Percentiles rank a stretch among this genome's conserved stretches.
Evolutionary conservation across 2,797 vertebrate genomes (phyloP).

Genomic region (Valencia hispanica): DNA sequence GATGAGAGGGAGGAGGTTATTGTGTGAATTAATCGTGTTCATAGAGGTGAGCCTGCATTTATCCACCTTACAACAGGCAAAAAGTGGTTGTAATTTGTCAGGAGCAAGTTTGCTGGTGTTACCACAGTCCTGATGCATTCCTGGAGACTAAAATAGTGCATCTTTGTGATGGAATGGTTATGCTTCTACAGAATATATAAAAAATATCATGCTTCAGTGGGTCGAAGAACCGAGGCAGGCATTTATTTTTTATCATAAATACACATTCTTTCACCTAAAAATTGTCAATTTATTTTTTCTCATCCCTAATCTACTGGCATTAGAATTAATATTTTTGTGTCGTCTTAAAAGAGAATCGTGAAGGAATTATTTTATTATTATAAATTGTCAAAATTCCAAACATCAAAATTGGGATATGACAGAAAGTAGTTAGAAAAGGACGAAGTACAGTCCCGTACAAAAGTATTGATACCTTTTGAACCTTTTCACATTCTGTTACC

Average conservation of each 20-base stretch:
- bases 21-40: conserved; percentile 83
- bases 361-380: not conserved
- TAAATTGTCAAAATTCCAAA: not conserved
- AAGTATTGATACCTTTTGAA: not conserved
- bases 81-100: conserved; percentile 40
- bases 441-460: not conserved
- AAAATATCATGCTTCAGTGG: not conserved
- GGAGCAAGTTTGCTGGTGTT: conserved; percentile 19
- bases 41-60: conserved; percentile 72
- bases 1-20: conserved; percentile 72
- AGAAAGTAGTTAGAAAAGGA: not conserved
- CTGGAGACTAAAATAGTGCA: not conserved
- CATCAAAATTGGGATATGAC: not conserved
- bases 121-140: conserved; percentile 23
- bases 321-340: not conserved
- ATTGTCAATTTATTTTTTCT: not conserved
- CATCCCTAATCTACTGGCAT: not conserved
- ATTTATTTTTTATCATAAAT: not conserved
- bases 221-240: not conserved
- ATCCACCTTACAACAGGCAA: conserved; percentile 61
- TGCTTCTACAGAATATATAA: not conserved
- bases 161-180: not conserved
- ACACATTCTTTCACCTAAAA: not conserved
- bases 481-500: not conserved
- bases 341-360: not conserved